phyloP scores from a whole-genome alignment of 2,797 vertebrate species.

The Eutrigla gurnardus region DNA sequence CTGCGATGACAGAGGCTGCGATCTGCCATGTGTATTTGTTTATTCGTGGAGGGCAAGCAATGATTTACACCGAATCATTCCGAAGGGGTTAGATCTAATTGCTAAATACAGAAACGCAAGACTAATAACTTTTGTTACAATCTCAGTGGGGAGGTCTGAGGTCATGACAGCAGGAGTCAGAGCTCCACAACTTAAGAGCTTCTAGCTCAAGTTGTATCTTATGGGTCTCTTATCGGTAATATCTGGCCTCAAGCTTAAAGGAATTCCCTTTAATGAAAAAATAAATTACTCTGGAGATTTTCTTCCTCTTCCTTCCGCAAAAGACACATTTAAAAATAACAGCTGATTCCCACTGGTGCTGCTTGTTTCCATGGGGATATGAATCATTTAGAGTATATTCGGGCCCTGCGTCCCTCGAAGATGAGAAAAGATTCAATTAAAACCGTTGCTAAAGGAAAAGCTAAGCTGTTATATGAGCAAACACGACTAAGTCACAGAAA shows the following conservation, averaged over 20 bases:
- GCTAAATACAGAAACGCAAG: not conserved
- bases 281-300: slow-evolving; percentile 26
- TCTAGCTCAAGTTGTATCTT: slow-evolving; percentile 3
- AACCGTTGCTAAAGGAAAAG: slow-evolving; percentile 54
- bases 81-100: not conserved
- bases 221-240: not conserved
- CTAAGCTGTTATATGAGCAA: slow-evolving; percentile 55
- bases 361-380: slow-evolving; percentile 60
- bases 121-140: not conserved
- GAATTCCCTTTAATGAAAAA: slow-evolving; percentile 37
- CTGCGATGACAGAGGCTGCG: not conserved
- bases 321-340: slow-evolving; percentile 52
- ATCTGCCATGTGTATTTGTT: slow-evolving; percentile 1
- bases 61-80: not conserved
- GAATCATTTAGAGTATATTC: slow-evolving; percentile 50
- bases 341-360: slow-evolving; percentile 42
- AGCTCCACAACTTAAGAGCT: not conserved
- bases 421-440: slow-evolving; percentile 50
- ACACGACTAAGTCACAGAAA: slow-evolving; percentile 52
- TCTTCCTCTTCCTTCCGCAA: slow-evolving; percentile 5
- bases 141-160: not conserved
- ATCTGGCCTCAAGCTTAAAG: not conserved
- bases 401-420: slow-evolving; percentile 21
- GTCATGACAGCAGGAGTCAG: not conserved
- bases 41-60: not conserved